A percentile compares a stretch with the other conserved stretches of the same genome.
These are phyloP conservation scores for Cosmorhoe ocellata DNA, from an alignment of 2,888 invertebrate genomes.

Conservation along the genomic window DNA sequence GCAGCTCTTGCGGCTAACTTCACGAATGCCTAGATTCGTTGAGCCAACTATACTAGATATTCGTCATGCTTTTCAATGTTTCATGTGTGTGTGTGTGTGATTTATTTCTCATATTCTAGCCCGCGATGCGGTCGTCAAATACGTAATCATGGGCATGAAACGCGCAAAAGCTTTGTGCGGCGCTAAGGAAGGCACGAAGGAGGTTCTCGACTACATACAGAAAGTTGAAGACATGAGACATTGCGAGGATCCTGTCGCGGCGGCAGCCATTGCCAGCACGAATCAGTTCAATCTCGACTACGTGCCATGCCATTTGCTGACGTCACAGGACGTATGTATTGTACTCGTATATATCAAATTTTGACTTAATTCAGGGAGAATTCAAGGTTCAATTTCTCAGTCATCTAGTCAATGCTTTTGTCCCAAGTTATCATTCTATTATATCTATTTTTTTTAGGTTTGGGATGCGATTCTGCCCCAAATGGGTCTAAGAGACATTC, in stretches of 20 bases:
- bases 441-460: constrained; percentile 71
- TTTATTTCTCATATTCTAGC: too few relatives aligned
- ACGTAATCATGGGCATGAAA: constrained; percentile 79
- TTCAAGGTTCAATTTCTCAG: too few relatives aligned
- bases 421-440: too few relatives aligned
- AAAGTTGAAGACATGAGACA: constrained; percentile 75
- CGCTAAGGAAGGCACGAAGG: constrained; percentile 61
- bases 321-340: constrained; percentile 82
- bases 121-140: constrained; percentile 70
- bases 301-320: constrained; percentile 86
- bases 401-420: too few relatives aligned
- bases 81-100: too few relatives aligned
- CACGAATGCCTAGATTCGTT: too few relatives aligned
- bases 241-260: constrained; percentile 76
- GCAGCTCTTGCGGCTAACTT: too few relatives aligned
- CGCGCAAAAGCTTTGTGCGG: constrained; percentile 67
- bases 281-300: constrained; percentile 85
- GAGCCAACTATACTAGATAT: too few relatives aligned
- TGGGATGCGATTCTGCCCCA: constrained; percentile 84
- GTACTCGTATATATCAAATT: neutral
- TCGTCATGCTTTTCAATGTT: too few relatives aligned
- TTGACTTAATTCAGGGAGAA: neutral
- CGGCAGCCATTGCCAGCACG: constrained; percentile 73
- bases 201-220: constrained; percentile 71
- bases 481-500: constrained; percentile 75